Base-by-base conservation (phyloP, 2,113 vertebrate species). In the Corythornis cristatus region DNA sequence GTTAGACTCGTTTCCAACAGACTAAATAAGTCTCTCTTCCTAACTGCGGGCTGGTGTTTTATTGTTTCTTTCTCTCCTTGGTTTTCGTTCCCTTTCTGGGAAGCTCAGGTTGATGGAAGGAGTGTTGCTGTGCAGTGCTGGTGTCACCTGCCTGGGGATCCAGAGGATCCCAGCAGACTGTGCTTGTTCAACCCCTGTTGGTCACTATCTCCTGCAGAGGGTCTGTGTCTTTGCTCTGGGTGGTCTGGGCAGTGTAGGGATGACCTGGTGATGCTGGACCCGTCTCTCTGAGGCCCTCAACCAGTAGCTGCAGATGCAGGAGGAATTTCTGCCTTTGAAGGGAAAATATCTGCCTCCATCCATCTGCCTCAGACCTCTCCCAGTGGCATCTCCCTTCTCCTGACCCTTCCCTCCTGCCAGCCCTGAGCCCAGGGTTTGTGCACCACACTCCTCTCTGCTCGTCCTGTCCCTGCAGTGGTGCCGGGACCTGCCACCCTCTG, bases 301-400 rank as follows among this genome's bases (percentile, higher is more conserved):
- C 31, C 2, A 1, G 15, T 28, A 40, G 19, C 40, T 35, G 40
- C 1, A 0, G 51, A 2, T 37, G 35, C 35, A 21, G 64, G 16
- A 29, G n/a, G 23, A 16, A 13, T 15, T 35, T 53, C 20, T 31
- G n/a, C 45, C 8, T 21, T 28, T 3, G 10, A n/a, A 42, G 31
- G 12, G 51, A 64, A 45, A 45, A 11, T 18, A 37, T 77, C 28
- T 71, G 48, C 40, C 29, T 76, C 43, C 14, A 14, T 65, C 80
- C 22, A 2, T 13, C 43, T 31, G 9, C 51, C 76, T 51, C 16
- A 3, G 6, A 21, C 43, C 25, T 45, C 10, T 45, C 54, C 62
- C 1, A 4, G 37, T 0, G 0, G 12, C 3, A 0, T n/a, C 43
- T 82, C 21, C 45, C 45, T 29, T 46, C 5, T 3, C 14, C 50